Base-by-base conservation (phyloP, 1,140 invertebrate species). In the Zaprionus ornatus region DNA sequence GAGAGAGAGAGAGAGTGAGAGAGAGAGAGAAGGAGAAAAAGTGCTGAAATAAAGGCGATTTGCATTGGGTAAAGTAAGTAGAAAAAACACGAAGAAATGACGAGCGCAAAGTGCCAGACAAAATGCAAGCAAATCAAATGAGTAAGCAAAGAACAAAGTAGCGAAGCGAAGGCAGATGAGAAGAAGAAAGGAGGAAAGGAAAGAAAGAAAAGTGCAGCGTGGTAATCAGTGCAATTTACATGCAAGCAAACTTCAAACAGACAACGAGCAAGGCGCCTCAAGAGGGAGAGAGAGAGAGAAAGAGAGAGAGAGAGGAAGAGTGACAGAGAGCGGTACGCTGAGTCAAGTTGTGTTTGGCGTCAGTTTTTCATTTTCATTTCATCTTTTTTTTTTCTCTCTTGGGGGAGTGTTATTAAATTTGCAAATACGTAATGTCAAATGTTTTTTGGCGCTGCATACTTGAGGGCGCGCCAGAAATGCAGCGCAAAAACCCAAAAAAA, bases 221-320 rank as follows among this genome's bases (percentile, higher is more conserved):
- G 81, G 81, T 88, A 88, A 88, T 88, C 86, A 88, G 85, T 76
- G 85, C 85, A 85, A 88, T 88, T 90, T 88, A 84, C 85, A 88
- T 88, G 85, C 85, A 90, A 82, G 86, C 78, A 88, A 90, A 88
- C 81, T 90, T 87, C 78, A 81, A 90, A 78, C 69, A 88, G 81
- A 85, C 81, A 81, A 75, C 61, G 69, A 69, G 45, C 35, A 73
- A 57, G 55, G 56, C 27, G 57, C 25, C 48, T 12, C 37, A 9
- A 56, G 48, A 32, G 50, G 9, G 4, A 50, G 1, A 27, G 42
- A 52, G 23, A 50, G 42, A 19, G 15, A 35, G 27, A 19, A 7
- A 35, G 27, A 27, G 59, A 61, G 35, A 45, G 59, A 42, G 45
- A 27, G 57, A 42, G 27, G 2, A 10, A 10, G 29, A 32, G 9